phyloP scores from a whole-genome alignment of 2,797 vertebrate species.

The Tamandua tetradactyla region DNA sequence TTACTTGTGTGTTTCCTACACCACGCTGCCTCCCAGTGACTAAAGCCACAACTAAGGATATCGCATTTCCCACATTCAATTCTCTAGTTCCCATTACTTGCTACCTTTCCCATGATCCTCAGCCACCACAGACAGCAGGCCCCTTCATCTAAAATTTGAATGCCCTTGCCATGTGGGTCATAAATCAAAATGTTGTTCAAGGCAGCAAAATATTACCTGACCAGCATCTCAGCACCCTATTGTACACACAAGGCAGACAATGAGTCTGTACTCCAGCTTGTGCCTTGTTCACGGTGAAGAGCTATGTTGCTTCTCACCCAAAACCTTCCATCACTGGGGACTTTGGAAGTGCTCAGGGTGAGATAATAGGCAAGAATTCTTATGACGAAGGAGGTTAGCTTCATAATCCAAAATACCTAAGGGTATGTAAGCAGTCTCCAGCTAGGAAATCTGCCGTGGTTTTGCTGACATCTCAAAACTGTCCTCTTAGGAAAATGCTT shows the following conservation, averaged over 20 bases:
- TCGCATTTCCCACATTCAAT: neutral
- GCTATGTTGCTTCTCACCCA: neutral
- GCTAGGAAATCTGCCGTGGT: neutral
- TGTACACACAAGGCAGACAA: neutral
- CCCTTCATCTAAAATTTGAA: neutral
- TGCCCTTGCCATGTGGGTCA: neutral
- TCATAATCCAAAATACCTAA: neutral
- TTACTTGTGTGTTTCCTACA: neutral
- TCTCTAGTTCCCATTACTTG: neutral
- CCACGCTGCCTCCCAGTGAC: neutral
- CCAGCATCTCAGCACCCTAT: rapidly evolving
- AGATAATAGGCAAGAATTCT: rapidly evolving
- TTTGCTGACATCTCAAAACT: neutral
- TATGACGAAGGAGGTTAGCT: neutral
- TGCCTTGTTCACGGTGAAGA: neutral
- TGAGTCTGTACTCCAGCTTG: neutral
- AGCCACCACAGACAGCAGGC: neutral
- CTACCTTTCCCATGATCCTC: neutral
- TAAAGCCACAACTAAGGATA: neutral
- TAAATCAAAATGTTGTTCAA: neutral
- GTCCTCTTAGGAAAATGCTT: neutral
- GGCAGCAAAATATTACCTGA: neutral
- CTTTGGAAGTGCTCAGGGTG: neutral
- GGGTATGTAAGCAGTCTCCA: neutral
- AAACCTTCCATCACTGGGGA: neutral